These are phyloP conservation scores for Halichoerus grypus DNA, from an alignment of 2,113 vertebrate genomes.

Conservation along the genomic window DNA sequence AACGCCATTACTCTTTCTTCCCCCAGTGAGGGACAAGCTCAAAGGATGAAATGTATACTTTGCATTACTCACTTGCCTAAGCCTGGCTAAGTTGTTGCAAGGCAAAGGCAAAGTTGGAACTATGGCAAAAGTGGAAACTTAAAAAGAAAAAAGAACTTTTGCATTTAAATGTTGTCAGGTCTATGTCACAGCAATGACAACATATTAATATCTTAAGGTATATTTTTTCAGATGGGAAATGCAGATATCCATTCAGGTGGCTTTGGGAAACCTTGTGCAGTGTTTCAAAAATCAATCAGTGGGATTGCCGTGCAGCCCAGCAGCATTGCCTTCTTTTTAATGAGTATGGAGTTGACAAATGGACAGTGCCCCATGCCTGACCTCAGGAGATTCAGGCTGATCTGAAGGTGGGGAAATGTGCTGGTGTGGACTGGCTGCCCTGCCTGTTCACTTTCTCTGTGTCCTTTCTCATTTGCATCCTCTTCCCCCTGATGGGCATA, in stretches of 20 bases:
- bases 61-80: neutral
- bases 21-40: neutral
- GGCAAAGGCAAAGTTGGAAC: neutral
- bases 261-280: neutral
- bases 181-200: neutral
- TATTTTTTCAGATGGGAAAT: neutral
- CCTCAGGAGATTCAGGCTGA: neutral
- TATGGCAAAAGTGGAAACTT: neutral
- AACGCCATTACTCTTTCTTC: neutral
- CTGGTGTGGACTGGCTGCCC: neutral
- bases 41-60: neutral
- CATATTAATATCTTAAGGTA: neutral
- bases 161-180: neutral
- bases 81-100: neutral
- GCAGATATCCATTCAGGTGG: neutral
- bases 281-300: neutral
- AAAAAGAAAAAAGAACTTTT: neutral
- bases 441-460: neutral
- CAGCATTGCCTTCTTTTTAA: neutral
- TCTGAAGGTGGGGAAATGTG: no score
- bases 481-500: neutral
- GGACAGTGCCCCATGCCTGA: neutral
- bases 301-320: neutral
- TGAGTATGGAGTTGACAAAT: fast-evolving
- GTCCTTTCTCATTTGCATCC: neutral